Percentiles rank a stretch among this genome's conserved stretches.
phyloP scores from a whole-genome alignment of 2,797 vertebrate species.

The Coregonus ussuriensis region DNA sequence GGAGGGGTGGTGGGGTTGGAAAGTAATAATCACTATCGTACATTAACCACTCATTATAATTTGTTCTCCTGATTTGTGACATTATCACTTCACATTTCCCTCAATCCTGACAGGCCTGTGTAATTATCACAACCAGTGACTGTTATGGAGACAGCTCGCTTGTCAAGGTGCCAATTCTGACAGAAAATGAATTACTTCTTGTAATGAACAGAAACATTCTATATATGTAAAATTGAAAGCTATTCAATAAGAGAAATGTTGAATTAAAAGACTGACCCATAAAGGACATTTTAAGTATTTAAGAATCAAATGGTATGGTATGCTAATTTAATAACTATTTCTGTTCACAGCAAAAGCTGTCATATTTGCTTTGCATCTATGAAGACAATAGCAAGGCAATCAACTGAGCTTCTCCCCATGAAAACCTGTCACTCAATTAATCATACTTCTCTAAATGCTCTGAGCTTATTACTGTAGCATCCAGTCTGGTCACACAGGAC shows the following conservation, averaged over 20 bases:
- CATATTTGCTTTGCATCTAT: neutral
- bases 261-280: too few species aligned
- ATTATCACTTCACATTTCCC: slow-evolving; percentile 4
- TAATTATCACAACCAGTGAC: slow-evolving; percentile 2
- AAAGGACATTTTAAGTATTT: too few species aligned
- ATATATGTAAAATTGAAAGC: too few species aligned
- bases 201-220: neutral
- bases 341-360: neutral
- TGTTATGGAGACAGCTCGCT: neutral
- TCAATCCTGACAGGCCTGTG: neutral
- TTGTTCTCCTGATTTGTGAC: neutral
- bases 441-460: neutral
- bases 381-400: neutral
- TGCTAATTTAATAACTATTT: neutral
- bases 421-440: neutral
- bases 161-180: neutral
- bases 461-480: neutral
- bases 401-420: neutral
- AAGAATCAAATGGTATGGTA: too few species aligned
- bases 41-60: neutral
- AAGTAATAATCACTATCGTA: neutral
- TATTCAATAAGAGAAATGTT: too few species aligned
- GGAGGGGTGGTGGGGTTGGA: too few species aligned
- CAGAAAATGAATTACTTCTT: neutral
- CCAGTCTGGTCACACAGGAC: neutral